These are phyloP conservation scores for Marasmarcha lunaedactyla DNA, from an alignment of 2,888 invertebrate species.

Conservation along the genomic window DNA sequence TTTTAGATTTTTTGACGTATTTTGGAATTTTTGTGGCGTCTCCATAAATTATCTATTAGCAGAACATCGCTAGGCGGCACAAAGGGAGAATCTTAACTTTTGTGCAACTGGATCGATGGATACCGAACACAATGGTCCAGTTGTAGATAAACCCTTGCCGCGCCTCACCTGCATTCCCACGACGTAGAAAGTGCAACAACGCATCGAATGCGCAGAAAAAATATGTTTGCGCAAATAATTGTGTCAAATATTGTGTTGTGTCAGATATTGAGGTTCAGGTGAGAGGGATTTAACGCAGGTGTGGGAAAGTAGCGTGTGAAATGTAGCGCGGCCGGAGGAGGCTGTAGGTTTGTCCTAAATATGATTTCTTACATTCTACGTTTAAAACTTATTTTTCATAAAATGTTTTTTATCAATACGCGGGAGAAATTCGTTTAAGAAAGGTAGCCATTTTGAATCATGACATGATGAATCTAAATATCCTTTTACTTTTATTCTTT, in stretches of 20 bases:
- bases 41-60: constrained; percentile 67
- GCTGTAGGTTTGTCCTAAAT: no score
- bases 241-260: no score
- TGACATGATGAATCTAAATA: no score
- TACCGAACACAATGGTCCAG: constrained; percentile 37
- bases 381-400: no score
- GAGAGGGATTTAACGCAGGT: constrained; percentile 40
- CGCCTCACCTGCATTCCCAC: constrained; percentile 69
- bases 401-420: no score
- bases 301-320: constrained; percentile 39
- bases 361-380: no score
- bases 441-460: no score
- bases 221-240: constrained; percentile 60
- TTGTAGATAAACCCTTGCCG: constrained; percentile 42
- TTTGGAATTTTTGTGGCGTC: constrained; percentile 39
- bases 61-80: constrained; percentile 61
- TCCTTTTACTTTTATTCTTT: no score
- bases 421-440: no score
- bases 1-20: constrained; percentile 39
- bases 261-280: constrained; percentile 55
- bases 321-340: no score
- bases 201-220: constrained; percentile 26
- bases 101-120: constrained; percentile 50
- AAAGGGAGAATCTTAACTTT: constrained; percentile 56
- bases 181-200: constrained; percentile 57